A percentile compares a stretch with the other conserved stretches of the same genome.
phyloP scores from a whole-genome alignment of 2,797 vertebrate species.

The Lithobates pipiens region DNA sequence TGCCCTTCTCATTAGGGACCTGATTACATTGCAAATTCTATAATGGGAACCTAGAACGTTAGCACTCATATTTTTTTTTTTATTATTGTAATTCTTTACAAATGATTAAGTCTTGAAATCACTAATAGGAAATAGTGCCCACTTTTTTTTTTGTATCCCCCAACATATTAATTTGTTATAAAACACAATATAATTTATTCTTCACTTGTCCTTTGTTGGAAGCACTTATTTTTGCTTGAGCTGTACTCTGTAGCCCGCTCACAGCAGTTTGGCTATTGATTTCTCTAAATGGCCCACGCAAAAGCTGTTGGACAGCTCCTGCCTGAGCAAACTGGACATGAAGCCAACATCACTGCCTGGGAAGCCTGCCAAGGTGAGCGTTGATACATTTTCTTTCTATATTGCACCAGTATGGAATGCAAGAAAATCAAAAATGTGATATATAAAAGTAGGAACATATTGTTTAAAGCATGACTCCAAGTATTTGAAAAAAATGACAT shows the following conservation, averaged over 20 bases:
- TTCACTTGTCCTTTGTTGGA: background rate
- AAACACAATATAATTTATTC: background rate
- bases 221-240: constrained; percentile 4
- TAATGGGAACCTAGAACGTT: too few species aligned
- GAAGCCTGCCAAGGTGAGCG: constrained; percentile 9
- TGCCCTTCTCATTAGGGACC: too few species aligned
- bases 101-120: too few species aligned
- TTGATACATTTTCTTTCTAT: constrained; percentile 29
- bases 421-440: background rate
- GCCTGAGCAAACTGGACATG: constrained; percentile 20
- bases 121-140: too few species aligned
- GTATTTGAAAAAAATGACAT: too few species aligned
- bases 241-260: constrained; percentile 9
- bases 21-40: too few species aligned
- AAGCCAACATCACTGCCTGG: constrained; percentile 32
- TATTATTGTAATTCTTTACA: too few species aligned
- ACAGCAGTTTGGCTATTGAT: constrained; percentile 24
- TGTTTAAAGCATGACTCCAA: background rate
- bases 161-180: background rate
- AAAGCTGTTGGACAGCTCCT: constrained; percentile 35
- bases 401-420: background rate
- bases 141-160: too few species aligned
- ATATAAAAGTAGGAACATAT: background rate
- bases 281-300: constrained; percentile 46
- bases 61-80: too few species aligned